Evolutionary conservation across 2,797 vertebrate species (phyloP).

Genomic region (Ciconia nigra): DNA sequence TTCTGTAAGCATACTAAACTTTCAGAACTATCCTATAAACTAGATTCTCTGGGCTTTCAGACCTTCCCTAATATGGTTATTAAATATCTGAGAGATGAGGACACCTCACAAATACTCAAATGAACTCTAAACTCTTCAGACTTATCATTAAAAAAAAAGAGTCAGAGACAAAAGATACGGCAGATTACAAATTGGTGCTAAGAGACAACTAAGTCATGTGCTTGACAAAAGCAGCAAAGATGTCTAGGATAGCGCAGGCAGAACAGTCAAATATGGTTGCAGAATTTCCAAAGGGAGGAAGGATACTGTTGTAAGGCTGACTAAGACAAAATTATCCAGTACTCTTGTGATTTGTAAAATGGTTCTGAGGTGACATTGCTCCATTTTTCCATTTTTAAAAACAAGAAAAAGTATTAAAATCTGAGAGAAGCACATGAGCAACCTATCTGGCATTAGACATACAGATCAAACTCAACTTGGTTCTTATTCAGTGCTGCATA

Average conservation of each 20-base stretch:
- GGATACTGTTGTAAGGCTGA: neutral
- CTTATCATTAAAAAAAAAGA: neutral
- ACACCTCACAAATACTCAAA: slow-evolving; percentile 19
- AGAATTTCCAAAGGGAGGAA: neutral
- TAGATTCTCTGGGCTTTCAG: neutral
- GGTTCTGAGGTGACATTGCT: neutral
- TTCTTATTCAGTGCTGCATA: neutral
- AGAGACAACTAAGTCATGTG: neutral
- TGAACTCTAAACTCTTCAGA: slow-evolving; percentile 25
- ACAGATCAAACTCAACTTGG: neutral
- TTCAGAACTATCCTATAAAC: slow-evolving; percentile 10
- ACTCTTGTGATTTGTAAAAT: neutral
- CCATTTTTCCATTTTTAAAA: neutral
- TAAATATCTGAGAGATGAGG: slow-evolving; percentile 52
- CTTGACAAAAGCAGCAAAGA: neutral
- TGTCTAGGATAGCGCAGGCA: neutral
- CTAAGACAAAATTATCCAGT: neutral
- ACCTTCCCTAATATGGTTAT: slow-evolving; percentile 59
- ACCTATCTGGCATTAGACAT: neutral
- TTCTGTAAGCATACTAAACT: neutral
- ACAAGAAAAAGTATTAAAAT: neutral
- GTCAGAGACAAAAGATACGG: neutral
- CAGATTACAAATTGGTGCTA: neutral
- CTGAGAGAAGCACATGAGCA: neutral
- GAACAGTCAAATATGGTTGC: neutral